A percentile compares a stretch with the other conserved stretches of the same genome.
Conservation (phyloP, 2,888 invertebrate genomes). For the Idaea straminata region DNA sequence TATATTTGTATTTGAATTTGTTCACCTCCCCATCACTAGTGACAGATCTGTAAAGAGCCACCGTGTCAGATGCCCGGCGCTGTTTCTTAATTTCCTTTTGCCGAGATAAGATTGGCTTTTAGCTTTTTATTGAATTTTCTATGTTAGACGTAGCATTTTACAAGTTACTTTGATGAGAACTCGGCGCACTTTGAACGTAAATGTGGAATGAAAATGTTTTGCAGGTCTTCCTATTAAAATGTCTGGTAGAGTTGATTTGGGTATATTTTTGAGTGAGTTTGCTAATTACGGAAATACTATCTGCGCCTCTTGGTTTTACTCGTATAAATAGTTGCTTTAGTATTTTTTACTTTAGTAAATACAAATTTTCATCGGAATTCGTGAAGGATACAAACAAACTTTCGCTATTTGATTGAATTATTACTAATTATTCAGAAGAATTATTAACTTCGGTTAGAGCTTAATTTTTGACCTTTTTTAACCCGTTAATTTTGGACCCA, state of each 20-base stretch:
- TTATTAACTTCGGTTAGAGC: too few relatives aligned
- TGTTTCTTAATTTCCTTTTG: conserved; percentile 80
- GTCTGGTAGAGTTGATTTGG: neutral
- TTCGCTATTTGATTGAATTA: too few relatives aligned
- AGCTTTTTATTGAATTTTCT: conserved; percentile 81
- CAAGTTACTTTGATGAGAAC: conserved; percentile 46
- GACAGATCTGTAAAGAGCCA: conserved; percentile 71
- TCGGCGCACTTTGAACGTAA: conserved; percentile 8
- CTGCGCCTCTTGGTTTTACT: neutral
- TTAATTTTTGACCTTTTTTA: too few relatives aligned
- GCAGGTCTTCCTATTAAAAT: neutral
- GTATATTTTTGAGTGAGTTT: neutral
- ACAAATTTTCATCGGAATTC: too few relatives aligned
- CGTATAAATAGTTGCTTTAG: neutral
- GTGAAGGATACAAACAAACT: too few relatives aligned
- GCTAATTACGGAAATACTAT: neutral
- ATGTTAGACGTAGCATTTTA: conserved; percentile 68
- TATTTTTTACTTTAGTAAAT: too few relatives aligned
- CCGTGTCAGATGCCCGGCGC: conserved; percentile 78
- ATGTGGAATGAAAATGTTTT: neutral
- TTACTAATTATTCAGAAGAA: too few relatives aligned
- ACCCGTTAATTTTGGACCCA: too few relatives aligned
- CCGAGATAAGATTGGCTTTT: conserved; percentile 79
- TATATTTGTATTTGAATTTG: too few relatives aligned
- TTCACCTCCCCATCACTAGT: conserved; percentile 45